Evolutionary conservation across 2,888 invertebrate genomes (phyloP).

Genomic region (Desoria tigrina): DNA sequence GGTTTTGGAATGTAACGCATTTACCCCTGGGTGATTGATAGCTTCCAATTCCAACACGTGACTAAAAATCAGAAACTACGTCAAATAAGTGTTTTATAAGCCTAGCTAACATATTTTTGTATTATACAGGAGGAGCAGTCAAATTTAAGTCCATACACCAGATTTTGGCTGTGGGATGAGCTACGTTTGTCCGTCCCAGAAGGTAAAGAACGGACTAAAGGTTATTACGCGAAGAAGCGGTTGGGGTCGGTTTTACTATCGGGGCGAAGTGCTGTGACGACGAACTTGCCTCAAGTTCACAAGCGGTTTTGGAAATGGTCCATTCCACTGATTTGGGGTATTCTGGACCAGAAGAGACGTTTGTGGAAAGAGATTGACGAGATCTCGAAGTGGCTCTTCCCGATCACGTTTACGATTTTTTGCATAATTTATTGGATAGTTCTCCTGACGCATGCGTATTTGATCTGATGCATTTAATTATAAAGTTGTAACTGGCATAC

Average conservation of each 20-base stretch:
- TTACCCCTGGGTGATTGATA: too few relatives aligned
- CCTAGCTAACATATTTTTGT: too few relatives aligned
- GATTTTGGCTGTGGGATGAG: conserved; percentile 8
- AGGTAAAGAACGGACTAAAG: background rate
- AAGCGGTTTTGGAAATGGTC: conserved; percentile 11
- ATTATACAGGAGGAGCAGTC: background rate
- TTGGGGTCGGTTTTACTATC: conserved; percentile 29
- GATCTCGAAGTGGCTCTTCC: conserved; percentile 74
- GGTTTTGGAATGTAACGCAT: too few relatives aligned
- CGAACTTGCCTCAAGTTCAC: conserved; percentile 19
- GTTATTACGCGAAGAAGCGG: conserved; percentile 27
- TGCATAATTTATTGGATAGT: conserved; percentile 78
- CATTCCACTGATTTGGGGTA: conserved; percentile 55
- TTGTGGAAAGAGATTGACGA: conserved; percentile 77
- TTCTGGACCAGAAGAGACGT: background rate
- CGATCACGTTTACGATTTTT: conserved; percentile 73
- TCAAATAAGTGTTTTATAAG: background rate
- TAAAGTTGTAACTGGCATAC: too few relatives aligned
- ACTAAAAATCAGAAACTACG: background rate
- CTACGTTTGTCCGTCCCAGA: background rate
- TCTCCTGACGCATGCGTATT: conserved; percentile 55
- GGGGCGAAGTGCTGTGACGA: conserved; percentile 29
- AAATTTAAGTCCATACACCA: background rate
- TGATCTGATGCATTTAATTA: too few relatives aligned
- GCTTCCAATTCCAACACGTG: background rate